Evolutionary conservation across 2,113 vertebrate species (phyloP), one percentile per base, ranked within the genome.

Genomic region (Rhombomys opimus): DNA sequence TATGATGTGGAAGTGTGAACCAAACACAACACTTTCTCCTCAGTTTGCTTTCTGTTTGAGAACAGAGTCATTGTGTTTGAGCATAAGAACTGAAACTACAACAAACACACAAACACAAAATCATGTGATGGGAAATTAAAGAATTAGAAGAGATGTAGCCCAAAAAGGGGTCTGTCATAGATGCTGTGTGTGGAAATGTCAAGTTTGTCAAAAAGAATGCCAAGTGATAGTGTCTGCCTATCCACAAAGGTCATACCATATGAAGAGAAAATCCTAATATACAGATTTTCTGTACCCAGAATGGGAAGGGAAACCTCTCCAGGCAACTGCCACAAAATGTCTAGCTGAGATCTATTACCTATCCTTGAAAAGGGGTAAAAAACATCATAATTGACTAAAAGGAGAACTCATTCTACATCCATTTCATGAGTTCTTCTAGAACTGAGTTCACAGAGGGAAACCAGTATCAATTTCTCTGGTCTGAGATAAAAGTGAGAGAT

Each of bases 211-310:
- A 59, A 86, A 93, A 87, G 46, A 54, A 91, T 65, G n/a, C 23
- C 5, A n/a, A 85, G 52, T 57, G 30, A 32, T n/a, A 57, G 30
- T 61, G 52, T 84, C 78, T 70, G 17, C 65, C 54, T 81, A 18
- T 54, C 27, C 35, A 50, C 41, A 85, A 54, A 75, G 5, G 32
- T 59, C 80, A 52, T 25, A 86, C 38, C 59, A 76, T 91, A 23
- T 81, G 27, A n/a, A 87, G 32, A 84, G 54, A 89, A 27, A n/a
- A 67, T n/a, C 73, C 7, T 50, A 90, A 68, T 20, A 89, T 32
- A 67, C 89, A 93, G 84, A 77, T 77, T 30, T 65, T 96, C n/a
- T 23, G 67, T 68, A 85, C 76, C 50, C 63, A 90, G 30, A 72
- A 96, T 70, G 73, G 41, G 20, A 93, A 30, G 46, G 73, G 20